Evolutionary conservation across 1,140 invertebrate genomes (phyloP), one percentile per base, ranked within the genome.

Genomic region (Agraylea sexmaculata): DNA sequence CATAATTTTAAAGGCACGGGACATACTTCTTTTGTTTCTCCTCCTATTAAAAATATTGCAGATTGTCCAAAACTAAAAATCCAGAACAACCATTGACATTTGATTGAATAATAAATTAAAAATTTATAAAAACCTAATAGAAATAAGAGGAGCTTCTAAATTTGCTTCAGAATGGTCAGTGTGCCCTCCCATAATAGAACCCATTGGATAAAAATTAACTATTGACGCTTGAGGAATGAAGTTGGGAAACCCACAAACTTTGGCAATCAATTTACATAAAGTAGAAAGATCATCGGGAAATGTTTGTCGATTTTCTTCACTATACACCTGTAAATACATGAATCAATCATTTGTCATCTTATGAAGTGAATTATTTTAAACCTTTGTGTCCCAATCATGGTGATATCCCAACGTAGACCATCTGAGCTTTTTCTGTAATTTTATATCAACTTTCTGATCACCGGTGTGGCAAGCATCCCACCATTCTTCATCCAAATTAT

Each of bases 381-480:
- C 73, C 72, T 95, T 95, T 30, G 85, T 86, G 53, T 92, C 78
- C 91, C 91, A 95, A 63, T 95, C 78, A 59, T 96, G 89, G 63
- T 96, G 91, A 59, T 93, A 95, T 13, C 92, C 91, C 22, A 95
- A 59, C 2, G 91, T 95, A 11, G 80, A 74, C 92, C 92, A 96
- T 53, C 90, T 66, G 39, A 95, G 66, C 56, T 85, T 85, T 38
- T 69, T 68, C 37, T 67, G 54, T 13, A 75, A 43, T 22, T 58
- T 50, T 11, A 54, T 52, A 35, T 63, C 53, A 20, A 51, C 43
- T 46, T 55, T 56, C 33, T 52, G 35, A 41, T 62, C 51, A 28
- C 47, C 46, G 33, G 53, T 53, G 37, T 62, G 50, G 53, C 63
- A 70, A 50, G 63, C 61, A 10, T 32, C 17, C 57, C 66, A 65